phyloP scores from a whole-genome alignment of 2,797 vertebrate species.

The Thaleichthys pacificus region DNA sequence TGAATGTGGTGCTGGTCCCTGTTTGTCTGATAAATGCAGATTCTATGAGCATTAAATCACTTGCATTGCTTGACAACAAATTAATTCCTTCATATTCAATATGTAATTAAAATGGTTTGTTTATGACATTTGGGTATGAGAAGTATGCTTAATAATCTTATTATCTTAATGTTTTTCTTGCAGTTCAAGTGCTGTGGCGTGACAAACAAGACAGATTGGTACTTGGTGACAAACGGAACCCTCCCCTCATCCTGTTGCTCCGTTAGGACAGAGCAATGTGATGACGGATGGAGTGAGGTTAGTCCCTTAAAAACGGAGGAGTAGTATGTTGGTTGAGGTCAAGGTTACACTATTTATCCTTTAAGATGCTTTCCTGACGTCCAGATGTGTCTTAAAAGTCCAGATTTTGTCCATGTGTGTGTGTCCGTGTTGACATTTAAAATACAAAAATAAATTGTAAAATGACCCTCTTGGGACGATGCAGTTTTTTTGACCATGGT shows the following conservation, averaged over 20 bases:
- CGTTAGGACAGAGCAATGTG: constrained; percentile 41
- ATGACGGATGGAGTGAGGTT: constrained; percentile 74
- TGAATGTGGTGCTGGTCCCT: background rate
- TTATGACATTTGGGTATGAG: background rate
- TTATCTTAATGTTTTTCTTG: constrained; percentile 7
- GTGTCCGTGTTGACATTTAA: constrained; percentile 1
- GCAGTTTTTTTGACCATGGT: background rate
- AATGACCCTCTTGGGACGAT: constrained; percentile 1
- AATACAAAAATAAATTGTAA: constrained; percentile 6
- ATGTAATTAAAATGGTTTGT: background rate
- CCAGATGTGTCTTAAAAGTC: background rate
- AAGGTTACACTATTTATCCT: constrained; percentile 14
- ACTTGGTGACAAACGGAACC: constrained; percentile 59
- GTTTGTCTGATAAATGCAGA: background rate
- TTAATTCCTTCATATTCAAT: background rate
- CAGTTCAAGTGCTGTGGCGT: constrained; percentile 82
- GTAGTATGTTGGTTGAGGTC: background rate
- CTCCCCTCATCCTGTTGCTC: constrained; percentile 74
- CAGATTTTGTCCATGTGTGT: constrained; percentile 3
- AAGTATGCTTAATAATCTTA: background rate
- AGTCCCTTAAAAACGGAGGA: constrained; percentile 25
- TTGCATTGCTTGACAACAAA: background rate
- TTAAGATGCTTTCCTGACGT: constrained; percentile 12
- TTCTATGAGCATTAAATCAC: constrained; percentile 3
- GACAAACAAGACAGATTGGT: constrained; percentile 74